A percentile compares a stretch with the other conserved stretches of the same genome.
Evolutionary conservation across 2,888 invertebrate genomes (phyloP).

Genomic region (Leptopilina syphax): DNA sequence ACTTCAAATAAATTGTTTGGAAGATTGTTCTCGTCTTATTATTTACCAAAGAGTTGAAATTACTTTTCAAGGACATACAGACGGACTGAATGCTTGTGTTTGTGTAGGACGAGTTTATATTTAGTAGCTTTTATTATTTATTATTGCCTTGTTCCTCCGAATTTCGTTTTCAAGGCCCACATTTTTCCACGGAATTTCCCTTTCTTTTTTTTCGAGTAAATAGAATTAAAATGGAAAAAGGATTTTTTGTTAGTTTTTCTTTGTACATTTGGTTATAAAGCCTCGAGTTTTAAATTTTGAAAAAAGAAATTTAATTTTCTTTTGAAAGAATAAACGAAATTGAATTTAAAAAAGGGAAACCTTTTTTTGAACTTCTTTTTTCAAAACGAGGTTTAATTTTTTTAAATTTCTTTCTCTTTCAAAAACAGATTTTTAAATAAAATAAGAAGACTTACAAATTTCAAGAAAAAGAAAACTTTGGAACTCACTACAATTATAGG

Average conservation of each 20-base stretch:
- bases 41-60: constrained; percentile 17
- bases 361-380: too few relatives aligned
- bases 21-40: constrained; percentile 3
- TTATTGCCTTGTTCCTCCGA: constrained; percentile 60
- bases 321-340: too few relatives aligned
- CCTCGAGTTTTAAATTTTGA: too few relatives aligned
- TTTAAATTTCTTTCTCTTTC: too few relatives aligned
- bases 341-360: too few relatives aligned
- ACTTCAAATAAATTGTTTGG: constrained; percentile 19
- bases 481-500: too few relatives aligned
- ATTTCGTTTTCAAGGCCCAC: constrained; percentile 28
- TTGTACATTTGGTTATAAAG: neutral
- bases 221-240: neutral
- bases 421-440: too few relatives aligned
- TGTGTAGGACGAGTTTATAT: constrained; percentile 19
- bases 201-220: neutral
- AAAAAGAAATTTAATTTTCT: too few relatives aligned
- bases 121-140: neutral
- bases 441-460: too few relatives aligned
- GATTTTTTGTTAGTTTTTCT: neutral
- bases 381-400: too few relatives aligned
- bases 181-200: neutral
- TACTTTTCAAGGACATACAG: constrained; percentile 42
- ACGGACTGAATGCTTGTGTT: constrained; percentile 43
- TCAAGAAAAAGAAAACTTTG: neutral